Percentiles rank a stretch among this genome's conserved stretches.
phyloP scores from a whole-genome alignment of 2,797 vertebrate genomes.

The Protosalanx chinensis region DNA sequence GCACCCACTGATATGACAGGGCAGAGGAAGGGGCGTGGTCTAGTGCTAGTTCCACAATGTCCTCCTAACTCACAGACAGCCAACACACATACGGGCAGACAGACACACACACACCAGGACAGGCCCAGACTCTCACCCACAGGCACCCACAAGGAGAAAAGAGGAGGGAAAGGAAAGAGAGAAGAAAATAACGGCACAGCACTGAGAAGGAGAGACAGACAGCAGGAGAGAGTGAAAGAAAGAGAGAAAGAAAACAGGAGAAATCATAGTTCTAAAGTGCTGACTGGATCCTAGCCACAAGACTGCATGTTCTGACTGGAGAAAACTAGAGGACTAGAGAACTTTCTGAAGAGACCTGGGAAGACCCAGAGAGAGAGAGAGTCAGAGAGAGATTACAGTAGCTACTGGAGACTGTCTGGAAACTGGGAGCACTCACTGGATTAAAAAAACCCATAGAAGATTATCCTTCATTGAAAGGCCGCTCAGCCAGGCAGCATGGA shows the following conservation, averaged over 20 bases:
- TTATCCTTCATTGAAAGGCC: slow-evolving; percentile 9
- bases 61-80: slow-evolving; percentile 40
- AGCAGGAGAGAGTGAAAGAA: background rate
- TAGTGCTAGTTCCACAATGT: slow-evolving; percentile 54
- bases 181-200: slow-evolving; percentile 36
- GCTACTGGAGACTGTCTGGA: background rate
- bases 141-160: slow-evolving; percentile 59
- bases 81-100: slow-evolving; percentile 61
- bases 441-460: background rate
- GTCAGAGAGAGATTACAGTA: background rate
- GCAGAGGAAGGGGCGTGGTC: slow-evolving; percentile 60
- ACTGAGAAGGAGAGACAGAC: slow-evolving; percentile 11
- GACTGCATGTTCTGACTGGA: slow-evolving; percentile 36
- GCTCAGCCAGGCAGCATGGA: slow-evolving; percentile 56
- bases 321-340: slow-evolving; percentile 16
- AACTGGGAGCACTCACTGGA: background rate
- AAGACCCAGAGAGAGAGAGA: background rate
- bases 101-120: slow-evolving; percentile 52
- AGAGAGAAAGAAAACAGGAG: slow-evolving; percentile 21
- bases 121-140: slow-evolving; percentile 68
- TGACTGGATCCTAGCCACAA: slow-evolving; percentile 49
- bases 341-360: background rate
- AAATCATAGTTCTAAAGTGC: slow-evolving; percentile 55
- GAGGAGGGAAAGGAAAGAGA: slow-evolving; percentile 3
- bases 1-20: slow-evolving; percentile 32